Percentiles rank a stretch among this genome's conserved stretches.
phyloP scores from a whole-genome alignment of 2,888 invertebrate genomes.

The Thymelicus acteon region DNA sequence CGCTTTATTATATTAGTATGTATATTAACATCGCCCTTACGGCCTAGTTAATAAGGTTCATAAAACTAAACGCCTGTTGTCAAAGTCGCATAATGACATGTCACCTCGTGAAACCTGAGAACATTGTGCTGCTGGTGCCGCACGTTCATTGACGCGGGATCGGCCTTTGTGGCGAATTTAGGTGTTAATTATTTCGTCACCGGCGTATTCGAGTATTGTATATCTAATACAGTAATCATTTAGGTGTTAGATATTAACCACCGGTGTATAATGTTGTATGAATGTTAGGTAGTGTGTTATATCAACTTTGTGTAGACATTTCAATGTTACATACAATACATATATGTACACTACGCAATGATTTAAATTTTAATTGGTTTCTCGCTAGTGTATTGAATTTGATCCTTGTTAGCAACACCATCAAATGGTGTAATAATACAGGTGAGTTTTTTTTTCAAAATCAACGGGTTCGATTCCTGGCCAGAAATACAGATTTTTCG shows the following conservation, averaged over 20 bases:
- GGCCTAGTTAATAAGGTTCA: not conserved
- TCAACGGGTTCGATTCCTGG: no score
- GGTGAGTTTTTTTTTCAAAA: no score
- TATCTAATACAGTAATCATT: not conserved
- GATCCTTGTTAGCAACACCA: no score
- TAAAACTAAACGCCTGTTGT: constrained; percentile 4
- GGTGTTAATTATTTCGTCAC: constrained; percentile 31
- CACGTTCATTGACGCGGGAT: constrained; percentile 21
- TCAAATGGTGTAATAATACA: no score
- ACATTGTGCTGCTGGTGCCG: constrained; percentile 12
- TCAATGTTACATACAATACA: no score
- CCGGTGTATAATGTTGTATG: no score
- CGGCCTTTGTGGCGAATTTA: constrained; percentile 19
- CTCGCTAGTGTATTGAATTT: no score
- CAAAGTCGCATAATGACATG: constrained; percentile 32
- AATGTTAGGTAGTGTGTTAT: no score
- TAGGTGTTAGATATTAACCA: not conserved
- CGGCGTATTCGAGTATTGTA: not conserved
- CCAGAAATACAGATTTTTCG: no score
- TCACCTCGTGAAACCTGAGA: constrained; percentile 30
- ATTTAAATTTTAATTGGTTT: no score
- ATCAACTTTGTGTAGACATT: no score
- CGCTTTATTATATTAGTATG: not conserved
- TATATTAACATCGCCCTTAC: not conserved
- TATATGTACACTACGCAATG: no score